phyloP scores from a whole-genome alignment of 1,140 invertebrate genomes.

The Papilio dardanus region DNA sequence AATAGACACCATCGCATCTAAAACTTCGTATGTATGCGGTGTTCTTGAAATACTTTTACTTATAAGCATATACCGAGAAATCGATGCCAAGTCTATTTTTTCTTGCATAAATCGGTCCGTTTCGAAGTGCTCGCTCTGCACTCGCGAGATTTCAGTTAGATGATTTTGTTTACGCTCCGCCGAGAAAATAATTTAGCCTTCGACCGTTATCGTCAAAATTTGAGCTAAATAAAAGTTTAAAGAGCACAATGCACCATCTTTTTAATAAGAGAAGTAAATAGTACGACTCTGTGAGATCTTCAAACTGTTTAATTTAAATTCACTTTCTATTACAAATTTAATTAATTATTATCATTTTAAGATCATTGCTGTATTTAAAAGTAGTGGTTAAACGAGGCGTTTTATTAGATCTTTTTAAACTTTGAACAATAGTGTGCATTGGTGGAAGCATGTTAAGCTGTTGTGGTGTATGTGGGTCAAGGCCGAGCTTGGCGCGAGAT shows the following conservation, averaged over 20 bases:
- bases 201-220: constrained; percentile 14
- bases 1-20: constrained; percentile 49
- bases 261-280: not conserved
- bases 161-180: constrained; percentile 35
- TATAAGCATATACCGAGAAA: constrained; percentile 53
- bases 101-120: constrained; percentile 37
- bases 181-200: constrained; percentile 36
- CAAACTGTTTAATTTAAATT: too few relatives aligned
- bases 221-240: constrained; percentile 26
- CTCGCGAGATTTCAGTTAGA: constrained; percentile 34
- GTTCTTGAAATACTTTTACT: constrained; percentile 54
- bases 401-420: constrained; percentile 2
- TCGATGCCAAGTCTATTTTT: constrained; percentile 59
- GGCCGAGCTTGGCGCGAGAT: constrained; percentile 45
- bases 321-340: too few relatives aligned
- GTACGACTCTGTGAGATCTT: not conserved
- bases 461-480: constrained; percentile 50
- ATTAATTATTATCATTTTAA: not conserved
- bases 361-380: not conserved
- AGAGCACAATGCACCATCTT: not conserved
- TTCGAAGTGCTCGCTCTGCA: constrained; percentile 29
- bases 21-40: constrained; percentile 48
- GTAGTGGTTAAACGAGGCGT: not conserved
- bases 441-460: constrained; percentile 18
- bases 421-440: not conserved